Base-by-base conservation (phyloP, 2,888 invertebrate genomes). In the Bhutanitis thaidina region DNA sequence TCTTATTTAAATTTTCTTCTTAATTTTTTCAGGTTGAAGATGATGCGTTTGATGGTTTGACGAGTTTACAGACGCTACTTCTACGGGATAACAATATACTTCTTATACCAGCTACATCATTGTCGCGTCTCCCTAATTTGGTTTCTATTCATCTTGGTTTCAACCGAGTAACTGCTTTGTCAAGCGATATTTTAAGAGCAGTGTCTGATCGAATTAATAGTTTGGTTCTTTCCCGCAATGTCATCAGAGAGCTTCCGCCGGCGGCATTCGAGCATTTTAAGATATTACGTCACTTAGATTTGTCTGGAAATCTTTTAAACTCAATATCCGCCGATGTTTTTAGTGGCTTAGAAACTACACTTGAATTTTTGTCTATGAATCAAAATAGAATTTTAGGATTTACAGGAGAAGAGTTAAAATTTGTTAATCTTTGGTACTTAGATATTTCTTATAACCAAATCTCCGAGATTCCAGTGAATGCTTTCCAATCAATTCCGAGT, bases 51-150 rank as follows among this genome's bases (percentile, higher is more conserved):
- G 95, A 96, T 69, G 97, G 97, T 0, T 79, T 97, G 56, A 91
- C 93, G 29, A 94, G 91, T 60, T 83, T 97, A 12, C 93, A 95
- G 74, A 93, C 93, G 32, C 84, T 97, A 0, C 93, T 95, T 25
- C 88, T 97, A 8, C 93, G 94, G 63, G 97, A 97, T 75, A 97
- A 97, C 80, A 96, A 97, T 59, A 95, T 97, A 48, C 90, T 97
- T 0, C 84, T 96, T 0, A 93, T 97, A 35, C 97, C 97, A 0
- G 94, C 95, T 0, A 93, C 94, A 36, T 96, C 97, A 0, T 82
- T 97, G 4, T 94, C 94, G 7, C 92, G 95, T n/a, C 77, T 97
- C 10, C 94, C 95, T 0, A 93, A 92, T 43, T 82, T 97, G 1
- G 90, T 92, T 2, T 92, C 93, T 9, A 90, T 97, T 0, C 94